Evolutionary conservation across 1,140 invertebrate genomes (phyloP).

Genomic region (Zaprionus africanus): DNA sequence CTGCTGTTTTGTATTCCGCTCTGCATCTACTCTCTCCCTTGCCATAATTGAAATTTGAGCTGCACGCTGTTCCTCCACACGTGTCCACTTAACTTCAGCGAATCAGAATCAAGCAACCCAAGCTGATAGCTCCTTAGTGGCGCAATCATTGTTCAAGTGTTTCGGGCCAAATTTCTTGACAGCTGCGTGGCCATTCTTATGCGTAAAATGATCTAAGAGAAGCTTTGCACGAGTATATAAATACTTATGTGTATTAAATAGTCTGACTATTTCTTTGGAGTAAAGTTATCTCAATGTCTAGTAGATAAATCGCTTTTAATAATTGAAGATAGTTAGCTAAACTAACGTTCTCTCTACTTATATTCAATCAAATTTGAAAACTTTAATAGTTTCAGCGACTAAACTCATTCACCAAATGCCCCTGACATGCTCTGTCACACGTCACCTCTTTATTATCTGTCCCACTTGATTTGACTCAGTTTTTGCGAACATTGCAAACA

Average conservation of each 20-base stretch:
- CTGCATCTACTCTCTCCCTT: not conserved
- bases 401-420: too few species aligned
- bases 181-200: not conserved
- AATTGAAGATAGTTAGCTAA: too few species aligned
- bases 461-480: not conserved
- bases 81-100: conserved; percentile 51
- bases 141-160: conserved; percentile 6
- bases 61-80: conserved; percentile 28
- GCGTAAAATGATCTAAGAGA: not conserved
- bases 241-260: not conserved
- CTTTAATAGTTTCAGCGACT: too few species aligned
- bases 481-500: not conserved
- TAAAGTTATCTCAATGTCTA: not conserved
- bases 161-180: not conserved
- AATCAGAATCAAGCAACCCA: conserved; percentile 18
- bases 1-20: conserved; percentile 13
- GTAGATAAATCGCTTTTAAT: not conserved
- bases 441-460: not conserved
- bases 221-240: not conserved
- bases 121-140: conserved; percentile 18
- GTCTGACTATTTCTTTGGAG: too few species aligned
- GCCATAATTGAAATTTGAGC: conserved; percentile 70
- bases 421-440: not conserved
- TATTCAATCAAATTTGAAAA: too few species aligned
- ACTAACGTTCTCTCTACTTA: too few species aligned